Conservation (phyloP, 1,140 invertebrate species). For the Whitmania pigra region DNA sequence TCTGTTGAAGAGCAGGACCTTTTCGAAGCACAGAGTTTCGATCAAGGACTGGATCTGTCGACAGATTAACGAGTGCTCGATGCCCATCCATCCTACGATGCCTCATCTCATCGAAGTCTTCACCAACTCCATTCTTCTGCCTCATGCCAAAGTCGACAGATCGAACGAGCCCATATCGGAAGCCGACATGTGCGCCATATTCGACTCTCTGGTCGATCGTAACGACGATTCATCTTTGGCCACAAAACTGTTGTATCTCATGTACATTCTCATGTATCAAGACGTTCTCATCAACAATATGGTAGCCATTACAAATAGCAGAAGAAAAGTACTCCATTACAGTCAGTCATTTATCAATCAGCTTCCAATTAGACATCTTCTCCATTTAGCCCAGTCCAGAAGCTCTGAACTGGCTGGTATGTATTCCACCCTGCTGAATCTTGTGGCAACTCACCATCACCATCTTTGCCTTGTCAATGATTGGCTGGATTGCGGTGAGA, state of each 20-base stretch:
- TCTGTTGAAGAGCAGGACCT: constrained; percentile 79
- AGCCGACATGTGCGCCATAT: constrained; percentile 72
- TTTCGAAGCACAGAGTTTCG: constrained; percentile 76
- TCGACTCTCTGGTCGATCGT: constrained; percentile 35
- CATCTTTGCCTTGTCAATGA: constrained; percentile 87
- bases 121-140: constrained; percentile 77
- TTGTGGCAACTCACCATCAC: constrained; percentile 82
- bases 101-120: constrained; percentile 88
- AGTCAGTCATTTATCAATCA: constrained; percentile 74
- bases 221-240: constrained; percentile 49
- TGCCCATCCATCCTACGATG: constrained; percentile 80
- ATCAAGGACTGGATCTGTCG: constrained; percentile 73
- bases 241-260: constrained; percentile 74
- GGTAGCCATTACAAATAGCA: constrained; percentile 51
- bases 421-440: constrained; percentile 67
- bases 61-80: constrained; percentile 71
- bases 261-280: constrained; percentile 84
- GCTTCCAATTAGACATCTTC: constrained; percentile 80
- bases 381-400: constrained; percentile 73
- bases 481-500: constrained; percentile 53
- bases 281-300: constrained; percentile 71
- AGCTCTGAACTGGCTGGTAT: constrained; percentile 35
- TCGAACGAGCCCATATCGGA: constrained; percentile 83
- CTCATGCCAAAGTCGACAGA: constrained; percentile 49
- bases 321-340: constrained; percentile 70